These are phyloP conservation scores for Hydrocynus forskahlii DNA, from an alignment of 2,797 vertebrate genomes.

Conservation along the genomic window DNA sequence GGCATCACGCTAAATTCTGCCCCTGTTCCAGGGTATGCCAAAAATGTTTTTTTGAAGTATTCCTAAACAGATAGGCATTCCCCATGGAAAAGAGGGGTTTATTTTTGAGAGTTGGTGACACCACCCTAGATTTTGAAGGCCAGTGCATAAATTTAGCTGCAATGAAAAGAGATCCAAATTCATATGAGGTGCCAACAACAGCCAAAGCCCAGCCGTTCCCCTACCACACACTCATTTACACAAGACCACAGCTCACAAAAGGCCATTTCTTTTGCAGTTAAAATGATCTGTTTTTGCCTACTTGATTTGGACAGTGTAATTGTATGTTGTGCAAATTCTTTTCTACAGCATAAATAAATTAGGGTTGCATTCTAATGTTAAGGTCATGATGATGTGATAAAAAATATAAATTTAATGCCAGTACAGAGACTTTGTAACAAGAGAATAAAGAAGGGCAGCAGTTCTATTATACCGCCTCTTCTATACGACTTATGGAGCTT, in stretches of 20 bases:
- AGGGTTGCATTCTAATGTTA: background rate
- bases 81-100: slow-evolving; percentile 74
- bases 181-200: slow-evolving; percentile 77
- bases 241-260: slow-evolving; percentile 41
- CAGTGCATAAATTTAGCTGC: slow-evolving; percentile 83
- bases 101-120: slow-evolving; percentile 84
- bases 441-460: background rate
- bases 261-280: background rate
- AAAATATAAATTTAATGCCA: too few species aligned
- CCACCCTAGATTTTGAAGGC: slow-evolving; percentile 81
- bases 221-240: slow-evolving; percentile 60
- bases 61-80: slow-evolving; percentile 71
- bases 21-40: slow-evolving; percentile 66
- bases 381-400: background rate
- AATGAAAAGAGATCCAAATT: slow-evolving; percentile 83
- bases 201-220: slow-evolving; percentile 71
- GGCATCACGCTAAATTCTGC: slow-evolving; percentile 64
- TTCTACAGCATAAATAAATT: background rate
- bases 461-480: background rate
- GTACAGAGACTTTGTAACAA: background rate
- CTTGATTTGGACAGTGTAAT: background rate
- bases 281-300: background rate
- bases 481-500: background rate
- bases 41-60: slow-evolving; percentile 71
- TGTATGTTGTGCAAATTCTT: background rate